Evolutionary conservation across 1,140 invertebrate species (phyloP).

Genomic region (Aethina tumida): DNA sequence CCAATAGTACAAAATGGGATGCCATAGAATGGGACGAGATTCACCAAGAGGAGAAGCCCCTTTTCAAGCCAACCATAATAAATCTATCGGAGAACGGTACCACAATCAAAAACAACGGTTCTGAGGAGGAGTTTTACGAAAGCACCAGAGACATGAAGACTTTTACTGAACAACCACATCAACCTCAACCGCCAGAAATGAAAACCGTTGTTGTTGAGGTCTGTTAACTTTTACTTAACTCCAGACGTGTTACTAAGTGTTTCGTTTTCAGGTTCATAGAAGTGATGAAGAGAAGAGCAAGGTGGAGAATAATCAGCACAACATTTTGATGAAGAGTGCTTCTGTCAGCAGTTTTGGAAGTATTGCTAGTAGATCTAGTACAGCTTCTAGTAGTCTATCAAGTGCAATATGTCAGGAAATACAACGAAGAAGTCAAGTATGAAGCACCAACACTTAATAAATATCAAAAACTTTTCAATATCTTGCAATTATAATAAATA

Average conservation of each 20-base stretch:
- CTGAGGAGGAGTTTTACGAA: constrained; percentile 5
- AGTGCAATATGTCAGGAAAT: constrained; percentile 55
- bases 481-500: neutral
- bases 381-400: constrained; percentile 33
- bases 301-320: constrained; percentile 13
- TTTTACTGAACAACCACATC: constrained; percentile 10
- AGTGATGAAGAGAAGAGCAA: constrained; percentile 27
- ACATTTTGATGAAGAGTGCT: constrained; percentile 25
- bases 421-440: constrained; percentile 52
- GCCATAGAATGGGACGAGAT: constrained; percentile 40
- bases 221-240: too few relatives aligned
- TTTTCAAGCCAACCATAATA: constrained; percentile 48
- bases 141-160: constrained; percentile 22
- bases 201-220: constrained; percentile 53
- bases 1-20: constrained; percentile 24
- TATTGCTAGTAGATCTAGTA: constrained; percentile 23
- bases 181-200: constrained; percentile 36
- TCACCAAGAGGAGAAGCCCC: constrained; percentile 41
- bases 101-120: constrained; percentile 48
- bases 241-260: too few relatives aligned
- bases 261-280: too few relatives aligned
- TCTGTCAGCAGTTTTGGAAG: constrained; percentile 29
- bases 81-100: constrained; percentile 56
- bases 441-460: constrained; percentile 6
- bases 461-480: neutral